A percentile compares a stretch with the other conserved stretches of the same genome.
These are phyloP conservation scores for Apamea crenata DNA, from an alignment of 2,888 invertebrate genomes.

Conservation along the genomic window DNA sequence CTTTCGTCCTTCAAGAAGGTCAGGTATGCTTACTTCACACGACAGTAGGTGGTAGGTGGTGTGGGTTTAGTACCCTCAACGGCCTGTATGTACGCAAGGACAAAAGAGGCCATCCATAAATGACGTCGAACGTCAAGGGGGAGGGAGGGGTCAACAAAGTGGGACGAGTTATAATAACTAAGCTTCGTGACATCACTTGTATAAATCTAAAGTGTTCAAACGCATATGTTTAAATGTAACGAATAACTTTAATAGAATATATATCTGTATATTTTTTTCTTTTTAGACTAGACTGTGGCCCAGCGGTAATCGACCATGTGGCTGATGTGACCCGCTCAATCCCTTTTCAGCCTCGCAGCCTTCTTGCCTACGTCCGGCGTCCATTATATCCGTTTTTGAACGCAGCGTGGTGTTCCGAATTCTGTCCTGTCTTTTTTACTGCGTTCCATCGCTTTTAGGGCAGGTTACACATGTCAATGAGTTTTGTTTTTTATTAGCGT, in stretches of 20 bases:
- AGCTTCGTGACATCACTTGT: not conserved
- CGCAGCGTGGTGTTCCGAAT: not conserved
- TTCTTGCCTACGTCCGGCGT: not conserved
- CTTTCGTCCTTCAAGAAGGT: not conserved
- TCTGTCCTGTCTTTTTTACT: not conserved
- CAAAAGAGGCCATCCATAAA: not conserved
- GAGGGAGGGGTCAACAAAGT: not conserved
- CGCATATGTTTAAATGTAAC: not conserved
- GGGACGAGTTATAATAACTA: not conserved
- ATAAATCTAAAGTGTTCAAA: not conserved
- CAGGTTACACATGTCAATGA: not conserved
- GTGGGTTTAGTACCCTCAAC: not conserved
- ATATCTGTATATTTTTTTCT: not conserved
- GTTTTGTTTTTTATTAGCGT: not conserved
- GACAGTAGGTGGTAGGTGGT: not conserved
- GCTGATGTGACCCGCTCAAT: not conserved
- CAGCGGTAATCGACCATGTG: not conserved
- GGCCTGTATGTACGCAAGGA: not conserved
- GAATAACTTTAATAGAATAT: not conserved
- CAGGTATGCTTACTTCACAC: not conserved
- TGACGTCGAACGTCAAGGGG: not conserved
- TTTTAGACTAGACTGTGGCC: not conserved
- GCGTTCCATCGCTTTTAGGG: not conserved
- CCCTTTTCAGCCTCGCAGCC: not conserved
- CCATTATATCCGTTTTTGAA: not conserved